Evolutionary conservation across 1,140 invertebrate species (phyloP).

Genomic region (Leptinotarsa texana): DNA sequence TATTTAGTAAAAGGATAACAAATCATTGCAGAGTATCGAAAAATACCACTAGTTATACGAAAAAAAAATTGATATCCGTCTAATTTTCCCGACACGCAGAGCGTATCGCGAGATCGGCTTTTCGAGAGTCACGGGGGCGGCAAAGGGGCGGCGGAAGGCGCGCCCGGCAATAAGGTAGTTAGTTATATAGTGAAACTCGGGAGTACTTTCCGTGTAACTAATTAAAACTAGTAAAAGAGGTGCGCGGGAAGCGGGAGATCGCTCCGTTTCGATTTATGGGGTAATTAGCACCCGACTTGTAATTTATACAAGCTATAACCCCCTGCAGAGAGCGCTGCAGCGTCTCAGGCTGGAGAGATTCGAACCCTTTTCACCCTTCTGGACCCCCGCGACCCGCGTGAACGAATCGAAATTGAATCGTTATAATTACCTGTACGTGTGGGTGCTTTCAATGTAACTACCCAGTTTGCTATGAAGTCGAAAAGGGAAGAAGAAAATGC

Average conservation of each 20-base stretch:
- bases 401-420: conserved; percentile 38
- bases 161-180: conserved; percentile 36
- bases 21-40: no score
- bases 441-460: neutral
- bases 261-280: conserved; percentile 43
- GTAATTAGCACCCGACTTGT: conserved; percentile 50
- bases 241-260: conserved; percentile 31
- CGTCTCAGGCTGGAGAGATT: conserved; percentile 29
- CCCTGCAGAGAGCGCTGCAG: conserved; percentile 30
- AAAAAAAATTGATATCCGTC: no score
- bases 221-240: conserved; percentile 51
- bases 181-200: conserved; percentile 39
- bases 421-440: conserved; percentile 39
- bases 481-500: neutral
- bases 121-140: neutral
- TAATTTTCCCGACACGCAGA: neutral
- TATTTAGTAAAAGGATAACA: no score
- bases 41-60: no score
- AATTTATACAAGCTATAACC: conserved; percentile 49
- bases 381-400: conserved; percentile 17
- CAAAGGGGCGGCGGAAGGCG: neutral
- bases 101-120: neutral
- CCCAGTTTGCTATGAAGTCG: neutral
- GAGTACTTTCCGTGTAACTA: conserved; percentile 49
- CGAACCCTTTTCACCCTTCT: neutral